phyloP scores from a whole-genome alignment of 2,888 invertebrate genomes.

The Heliconius aoede region DNA sequence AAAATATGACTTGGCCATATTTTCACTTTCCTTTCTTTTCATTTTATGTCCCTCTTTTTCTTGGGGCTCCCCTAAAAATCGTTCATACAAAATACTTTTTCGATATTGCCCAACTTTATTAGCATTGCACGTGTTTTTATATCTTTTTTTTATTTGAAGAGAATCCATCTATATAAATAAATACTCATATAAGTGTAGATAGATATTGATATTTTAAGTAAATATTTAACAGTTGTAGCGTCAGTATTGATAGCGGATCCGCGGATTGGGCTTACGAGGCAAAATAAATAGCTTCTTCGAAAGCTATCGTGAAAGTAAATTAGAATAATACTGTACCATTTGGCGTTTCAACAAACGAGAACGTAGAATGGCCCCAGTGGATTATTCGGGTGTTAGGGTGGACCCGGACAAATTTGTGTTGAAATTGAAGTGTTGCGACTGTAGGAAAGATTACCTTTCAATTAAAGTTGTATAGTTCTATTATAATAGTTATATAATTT shows the following conservation, averaged over 20 bases:
- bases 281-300: constrained; percentile 81
- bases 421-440: constrained; percentile 76
- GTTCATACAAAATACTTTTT: constrained; percentile 82
- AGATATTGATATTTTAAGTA: neutral
- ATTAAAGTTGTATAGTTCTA: constrained; percentile 37
- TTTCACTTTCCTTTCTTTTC: constrained; percentile 80
- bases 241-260: constrained; percentile 37
- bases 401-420: constrained; percentile 75
- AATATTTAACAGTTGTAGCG: neutral
- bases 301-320: constrained; percentile 81
- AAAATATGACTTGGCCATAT: constrained; percentile 83
- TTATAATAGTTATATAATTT: neutral
- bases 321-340: constrained; percentile 83
- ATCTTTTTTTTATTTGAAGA: constrained; percentile 74
- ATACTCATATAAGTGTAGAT: neutral
- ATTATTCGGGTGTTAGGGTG: constrained; percentile 74
- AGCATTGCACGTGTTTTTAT: constrained; percentile 81
- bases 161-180: constrained; percentile 66
- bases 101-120: constrained; percentile 81
- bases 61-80: constrained; percentile 75
- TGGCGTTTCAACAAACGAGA: constrained; percentile 81
- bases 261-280: constrained; percentile 69
- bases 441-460: constrained; percentile 59
- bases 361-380: constrained; percentile 77
- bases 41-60: constrained; percentile 78